Base-by-base conservation (phyloP, 2,888 invertebrate species). In the Microchrysa polita region DNA sequence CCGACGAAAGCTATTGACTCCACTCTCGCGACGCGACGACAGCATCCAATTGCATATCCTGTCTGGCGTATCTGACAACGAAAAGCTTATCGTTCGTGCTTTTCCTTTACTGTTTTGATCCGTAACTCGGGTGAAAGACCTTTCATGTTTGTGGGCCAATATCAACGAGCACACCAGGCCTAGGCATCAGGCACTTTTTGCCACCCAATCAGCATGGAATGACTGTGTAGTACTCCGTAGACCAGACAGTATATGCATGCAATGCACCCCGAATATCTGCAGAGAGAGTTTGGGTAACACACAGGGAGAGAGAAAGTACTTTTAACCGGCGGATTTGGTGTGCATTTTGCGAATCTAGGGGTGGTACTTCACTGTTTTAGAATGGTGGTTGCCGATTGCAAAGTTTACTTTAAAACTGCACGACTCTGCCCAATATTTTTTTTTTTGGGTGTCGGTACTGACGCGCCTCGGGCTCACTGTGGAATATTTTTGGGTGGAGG, bases 391-490 rank as follows among this genome's bases (percentile, higher is more conserved):
- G 27, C n/a, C n/a, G n/a, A n/a, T 34, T 57, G 69, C 57, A 53
- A 16, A 18, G 40, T 40, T 53, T 48, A 48, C 48, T 23, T 18
- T 52, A 40, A n/a, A 40, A 14, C 55, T 53, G n/a, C n/a, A n/a
- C n/a, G 20, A 5, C 61, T 72, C 55, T 72, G 75, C 63, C 73
- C 74, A 76, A 76, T 74, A 78, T 77, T 76, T 77, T 77, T 78
- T 78, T 78, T 78, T 76, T n/a, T n/a, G n/a, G n/a, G 78, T 76
- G 76, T 74, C 76, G n/a, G n/a, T 76, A 57, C 53, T 20, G 9
- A n/a, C 65, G 12, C 10, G 65, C 42, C 7, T 27, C 27, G 18
- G 65, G 48, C 10, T n/a, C 9, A 61, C 65, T 65, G n/a, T n/a
- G n/a, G n/a, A n/a, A n/a, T n/a, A n/a, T n/a, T n/a, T n/a, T n/a